Evolutionary conservation across 2,888 invertebrate species (phyloP), one percentile per base, ranked within the genome.

Genomic region (Cheilosia scutellata): DNA sequence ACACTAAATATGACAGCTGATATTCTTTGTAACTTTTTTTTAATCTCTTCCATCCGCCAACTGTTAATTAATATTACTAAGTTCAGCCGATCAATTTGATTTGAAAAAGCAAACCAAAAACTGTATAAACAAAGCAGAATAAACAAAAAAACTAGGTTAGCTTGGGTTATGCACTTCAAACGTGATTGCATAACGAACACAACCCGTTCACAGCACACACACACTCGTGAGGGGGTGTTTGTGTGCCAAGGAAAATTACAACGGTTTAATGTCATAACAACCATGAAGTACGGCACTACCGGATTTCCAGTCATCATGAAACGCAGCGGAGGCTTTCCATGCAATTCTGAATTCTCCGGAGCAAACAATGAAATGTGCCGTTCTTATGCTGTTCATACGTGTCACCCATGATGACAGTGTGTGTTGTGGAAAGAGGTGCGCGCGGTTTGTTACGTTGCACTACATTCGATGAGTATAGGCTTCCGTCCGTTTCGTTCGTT

Each of bases 251-350:
- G 63, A 75, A 65, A 70, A 75, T 74, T 79, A 84, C 83, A 70
- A 79, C 60, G 66, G 68, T 63, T 66, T 76, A 75, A 57, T 76
- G 84, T 70, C 84, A 80, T 84, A 84, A 84, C 84, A 70, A 29
- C 27, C 70, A 49, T 60, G 27, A 13, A 66, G 13, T 42, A 25
- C 44, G 25, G 63, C 25, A n/a, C 29, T 29, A 51, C 58, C 51
- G 58, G 33, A 58, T 60, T 68, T 60, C 60, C 16, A 31, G 63
- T 33, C 68, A 60, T 62, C 57, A 51, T 25, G 20, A 16, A 27
- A 29, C 13, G 3, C 47, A 29, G 27, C 44, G 40, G 31, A 75
- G 49, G 47, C 60, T 42, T 40, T 44, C 44, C 25, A 33, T 68
- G 68, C 49, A 55, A 31, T 42, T 58, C 44, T n/a, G 7, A 37